phyloP scores from a whole-genome alignment of 2,113 vertebrate genomes.

The Tachuris rubrigastra region DNA sequence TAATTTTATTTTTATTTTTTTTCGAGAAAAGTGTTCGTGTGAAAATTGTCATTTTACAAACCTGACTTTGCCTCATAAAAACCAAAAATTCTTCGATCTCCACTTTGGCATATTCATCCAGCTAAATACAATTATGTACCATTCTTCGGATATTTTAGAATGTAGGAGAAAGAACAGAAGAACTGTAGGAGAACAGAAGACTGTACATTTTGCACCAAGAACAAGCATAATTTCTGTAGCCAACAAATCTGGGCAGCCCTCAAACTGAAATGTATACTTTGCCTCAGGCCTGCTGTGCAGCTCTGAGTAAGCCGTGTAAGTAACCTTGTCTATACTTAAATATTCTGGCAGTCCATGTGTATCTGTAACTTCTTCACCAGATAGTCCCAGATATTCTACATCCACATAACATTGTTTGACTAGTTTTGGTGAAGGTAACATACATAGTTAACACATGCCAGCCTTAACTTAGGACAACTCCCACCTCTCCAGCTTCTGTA shows the following conservation, averaged over 20 bases:
- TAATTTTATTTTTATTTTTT: background rate
- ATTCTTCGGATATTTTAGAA: slow-evolving; percentile 57
- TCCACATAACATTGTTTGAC: background rate
- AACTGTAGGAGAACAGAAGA: background rate
- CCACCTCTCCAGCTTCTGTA: background rate
- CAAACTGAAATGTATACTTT: background rate
- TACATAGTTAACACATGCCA: accelerated
- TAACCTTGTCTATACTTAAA: background rate
- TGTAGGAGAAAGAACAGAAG: slow-evolving; percentile 58
- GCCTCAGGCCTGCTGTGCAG: background rate
- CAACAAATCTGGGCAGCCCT: background rate
- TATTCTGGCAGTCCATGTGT: background rate
- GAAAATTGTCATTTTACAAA: background rate
- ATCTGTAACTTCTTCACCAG: background rate
- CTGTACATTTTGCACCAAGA: slow-evolving; percentile 31
- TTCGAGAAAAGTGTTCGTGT: background rate
- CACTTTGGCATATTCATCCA: background rate
- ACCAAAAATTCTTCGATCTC: background rate
- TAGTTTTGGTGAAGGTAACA: background rate
- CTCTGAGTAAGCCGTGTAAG: background rate
- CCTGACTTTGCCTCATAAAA: background rate
- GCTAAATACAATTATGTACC: slow-evolving; percentile 11
- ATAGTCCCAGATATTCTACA: background rate
- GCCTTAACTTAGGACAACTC: background rate
- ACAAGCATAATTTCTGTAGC: slow-evolving; percentile 1